Evolutionary conservation across 2,113 vertebrate species (phyloP).

Genomic region (Eptatretus burgeri): DNA sequence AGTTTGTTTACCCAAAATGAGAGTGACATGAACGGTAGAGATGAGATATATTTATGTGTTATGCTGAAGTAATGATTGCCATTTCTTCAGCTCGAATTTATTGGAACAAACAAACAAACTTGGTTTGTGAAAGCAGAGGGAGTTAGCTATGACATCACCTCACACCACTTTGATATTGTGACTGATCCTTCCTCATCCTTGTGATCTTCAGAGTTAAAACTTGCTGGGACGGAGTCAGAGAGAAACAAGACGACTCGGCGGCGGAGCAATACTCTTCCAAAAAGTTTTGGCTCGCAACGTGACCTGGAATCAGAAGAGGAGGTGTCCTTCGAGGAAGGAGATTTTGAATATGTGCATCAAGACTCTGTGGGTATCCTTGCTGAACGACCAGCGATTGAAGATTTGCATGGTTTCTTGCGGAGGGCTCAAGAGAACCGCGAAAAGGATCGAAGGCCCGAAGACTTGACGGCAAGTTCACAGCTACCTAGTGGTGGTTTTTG

Average conservation of each 20-base stretch:
- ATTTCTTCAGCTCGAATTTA: neutral
- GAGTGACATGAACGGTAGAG: no score
- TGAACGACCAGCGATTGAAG: no score
- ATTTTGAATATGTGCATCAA: no score
- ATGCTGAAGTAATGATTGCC: neutral
- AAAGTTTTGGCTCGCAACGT: neutral
- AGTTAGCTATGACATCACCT: neutral
- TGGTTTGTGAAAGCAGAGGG: neutral
- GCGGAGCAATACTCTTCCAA: conserved; percentile 5
- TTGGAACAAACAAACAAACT: neutral
- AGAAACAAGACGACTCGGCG: neutral
- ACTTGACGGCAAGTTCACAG: neutral
- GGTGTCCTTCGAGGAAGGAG: no score
- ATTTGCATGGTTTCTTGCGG: neutral
- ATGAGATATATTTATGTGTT: no score
- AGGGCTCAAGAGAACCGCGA: neutral
- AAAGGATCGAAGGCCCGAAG: neutral
- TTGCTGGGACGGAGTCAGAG: neutral
- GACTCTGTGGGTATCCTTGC: no score
- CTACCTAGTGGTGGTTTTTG: no score
- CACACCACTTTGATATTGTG: neutral
- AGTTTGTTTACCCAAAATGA: no score
- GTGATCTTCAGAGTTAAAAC: neutral
- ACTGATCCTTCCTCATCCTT: neutral
- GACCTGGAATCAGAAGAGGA: neutral